Base-by-base conservation (phyloP, 2,888 invertebrate species). In the Pandemis corylana region DNA sequence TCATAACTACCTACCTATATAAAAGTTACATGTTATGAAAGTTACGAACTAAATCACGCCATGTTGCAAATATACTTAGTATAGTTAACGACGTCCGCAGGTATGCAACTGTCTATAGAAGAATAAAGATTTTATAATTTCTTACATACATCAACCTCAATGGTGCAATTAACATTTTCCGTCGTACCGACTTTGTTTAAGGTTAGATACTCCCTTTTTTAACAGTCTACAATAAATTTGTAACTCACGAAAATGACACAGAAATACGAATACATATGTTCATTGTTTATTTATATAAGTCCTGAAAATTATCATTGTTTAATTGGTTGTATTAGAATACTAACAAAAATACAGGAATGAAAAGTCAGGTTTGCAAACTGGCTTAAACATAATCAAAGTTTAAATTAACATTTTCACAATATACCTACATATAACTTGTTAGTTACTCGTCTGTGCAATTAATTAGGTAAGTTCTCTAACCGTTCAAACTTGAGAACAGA, bases 61-160 rank as follows among this genome's bases (percentile, higher is more conserved):
- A 46, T 46, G 46, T 46, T 46, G 12, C 46, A 46, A 12, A 12
- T 46, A 46, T 46, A 46, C 10, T 46, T 36, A 36, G 12, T 12
- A 44, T 46, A 3, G 59, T 20, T 59, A 59, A 28, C 28, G 10
- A 59, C 53, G 59, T 12, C 59, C 59, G 28, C 15, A 59, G 12
- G 59, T 59, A 59, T 71, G 66, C 69, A 69, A 74, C 69, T 69
- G 69, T 69, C 65, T 10, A 15, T 15, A 53, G 67, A 67, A 64
- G 44, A 44, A 51, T 51, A 59, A 36, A 7, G 7, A 59, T 59
- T 63, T n/a, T 42, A 62, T 42, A 42, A n/a, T 42, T 62, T 62
- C 42, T n/a, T 41, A 62, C 62, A 42, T 13, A 36, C 62, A 41
- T 15, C n/a, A 41, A 41, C n/a, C 6, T 66, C 15, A 51, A 67